Base-by-base conservation (phyloP, 2,888 invertebrate genomes). In the Sclerodermus sp. region DNA sequence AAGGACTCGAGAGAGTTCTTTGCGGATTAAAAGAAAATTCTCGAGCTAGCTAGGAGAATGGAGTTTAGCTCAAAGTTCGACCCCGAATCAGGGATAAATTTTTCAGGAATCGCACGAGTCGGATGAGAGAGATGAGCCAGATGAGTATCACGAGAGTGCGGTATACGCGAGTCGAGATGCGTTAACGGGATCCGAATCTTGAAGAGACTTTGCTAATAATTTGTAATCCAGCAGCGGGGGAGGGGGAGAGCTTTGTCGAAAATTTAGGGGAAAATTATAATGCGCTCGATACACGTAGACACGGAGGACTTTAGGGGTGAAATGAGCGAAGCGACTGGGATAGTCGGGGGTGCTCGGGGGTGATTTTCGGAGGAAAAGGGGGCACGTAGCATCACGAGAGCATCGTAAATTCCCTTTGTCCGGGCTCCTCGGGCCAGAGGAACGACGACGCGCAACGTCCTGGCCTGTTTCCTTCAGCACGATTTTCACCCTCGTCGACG, bases 391-490 rank as follows among this genome's bases (percentile, higher is more conserved):
- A 15, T 37, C 29, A 13, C 16, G 49, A 38, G 39, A 53, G 48
- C 58, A 60, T 58, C 55, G 53, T 60, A 57, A 62, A 66, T 67
- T 63, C 59, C 51, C 58, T 64, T 67, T 61, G 64, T 54, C 55
- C 53, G 38, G 32, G 47, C 44, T 49, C 45, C 14, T 36, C 48
- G 42, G 42, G 40, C 38, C 10, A 16, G 23, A 16, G 10, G 37
- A 47, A 30, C 42, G 52, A 51, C 47, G 39, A 34, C 39, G 39
- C 15, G 12, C n/a, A 34, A 10, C 34, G 34, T 12, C 34, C 16
- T 16, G 14, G 10, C 39, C 17, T 5, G 10, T 10, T 39, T 39
- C 16, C 15, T 39, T 15, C 16, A 16, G 38, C 13, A 18, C 38
- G 48, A 39, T 52, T 50, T 43, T 43, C 34, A 40, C 8, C 23